Evolutionary conservation across 1,140 invertebrate genomes (phyloP), one percentile per base, ranked within the genome.

Genomic region (Dendrolimus kikuchii): DNA sequence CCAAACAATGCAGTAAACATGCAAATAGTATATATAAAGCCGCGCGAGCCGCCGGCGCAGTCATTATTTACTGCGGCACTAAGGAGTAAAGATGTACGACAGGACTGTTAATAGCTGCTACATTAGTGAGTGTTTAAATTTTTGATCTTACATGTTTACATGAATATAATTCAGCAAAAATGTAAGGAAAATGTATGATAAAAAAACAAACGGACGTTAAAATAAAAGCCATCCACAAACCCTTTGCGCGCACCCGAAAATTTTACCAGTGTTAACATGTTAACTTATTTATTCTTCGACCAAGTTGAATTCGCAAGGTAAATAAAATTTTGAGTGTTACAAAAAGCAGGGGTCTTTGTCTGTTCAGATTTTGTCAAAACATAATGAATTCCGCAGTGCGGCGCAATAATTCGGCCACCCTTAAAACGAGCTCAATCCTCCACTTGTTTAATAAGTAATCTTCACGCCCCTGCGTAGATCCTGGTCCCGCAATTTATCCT

Each of bases 361-460:
- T 43, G 47, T 60, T 45, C 40, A 60, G 38, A 52, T 60, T 53
- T 50, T 51, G 52, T 51, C 57, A 55, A 60, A 55, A 52, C 52
- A 65, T 60, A 69, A 65, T 66, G 55, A 48, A 46, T 72, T 55
- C 60, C 72, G 72, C 72, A 75, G 55, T 71, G 72, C 69, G 72
- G 54, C 66, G 58, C 59, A 45, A 55, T 66, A 67, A 71, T 62
- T 59, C 57, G 55, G 50, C 53, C 63, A 40, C 61, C 57, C 57
- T 64, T 52, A 61, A 53, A 57, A 51, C 43, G 46, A 51, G 55
- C 38, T 41, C 52, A 49, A 59, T 53, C 58, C 58, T 46, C 52
- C 53, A 53, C 55, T 49, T 59, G 49, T 59, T 66, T 59, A 62
- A 62, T 57, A 62, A 64, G 57, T 60, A 57, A 64, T 57, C 39